Evolutionary conservation across 2,888 invertebrate genomes (phyloP).

Genomic region (Trissolcus brochymenae): DNA sequence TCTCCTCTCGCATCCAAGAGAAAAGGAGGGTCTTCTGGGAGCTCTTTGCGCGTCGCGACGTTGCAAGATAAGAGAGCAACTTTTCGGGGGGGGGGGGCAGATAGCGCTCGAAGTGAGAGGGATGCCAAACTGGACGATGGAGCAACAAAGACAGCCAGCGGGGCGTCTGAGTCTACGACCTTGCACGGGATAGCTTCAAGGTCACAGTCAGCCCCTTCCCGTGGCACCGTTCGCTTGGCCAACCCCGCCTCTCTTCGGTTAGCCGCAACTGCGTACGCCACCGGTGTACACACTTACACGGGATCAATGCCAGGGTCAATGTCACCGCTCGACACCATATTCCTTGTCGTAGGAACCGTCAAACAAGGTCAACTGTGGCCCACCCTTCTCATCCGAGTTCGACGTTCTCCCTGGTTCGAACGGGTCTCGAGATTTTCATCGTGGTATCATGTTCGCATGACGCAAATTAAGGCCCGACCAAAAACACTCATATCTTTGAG

Average conservation of each 20-base stretch:
- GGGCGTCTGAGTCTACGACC: conserved; percentile 70
- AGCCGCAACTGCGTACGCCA: conserved; percentile 51
- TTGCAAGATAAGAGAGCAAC: conserved; percentile 18
- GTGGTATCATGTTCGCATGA: too few relatives aligned
- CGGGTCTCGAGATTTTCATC: too few relatives aligned
- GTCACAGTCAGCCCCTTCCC: conserved; percentile 64
- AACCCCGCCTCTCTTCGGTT: conserved; percentile 53
- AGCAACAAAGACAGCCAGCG: conserved; percentile 46
- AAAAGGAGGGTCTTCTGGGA: not conserved
- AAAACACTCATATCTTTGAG: too few relatives aligned
- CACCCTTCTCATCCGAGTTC: not conserved
- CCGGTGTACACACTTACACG: conserved; percentile 55
- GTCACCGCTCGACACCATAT: conserved; percentile 63
- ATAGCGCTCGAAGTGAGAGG: conserved; percentile 27
- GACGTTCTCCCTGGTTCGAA: too few relatives aligned
- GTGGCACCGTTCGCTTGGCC: conserved; percentile 38
- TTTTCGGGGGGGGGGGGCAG: conserved; percentile 1
- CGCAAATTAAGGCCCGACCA: too few relatives aligned
- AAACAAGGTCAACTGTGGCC: conserved; percentile 35
- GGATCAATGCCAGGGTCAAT: conserved; percentile 75
- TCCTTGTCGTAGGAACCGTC: conserved; percentile 53
- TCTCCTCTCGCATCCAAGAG: not conserved
- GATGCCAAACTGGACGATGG: conserved; percentile 11
- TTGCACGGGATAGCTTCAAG: conserved; percentile 68
- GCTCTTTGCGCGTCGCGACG: conserved; percentile 30